Evolutionary conservation across 2,797 vertebrate species (phyloP).

Genomic region (Oreortyx pictus): DNA sequence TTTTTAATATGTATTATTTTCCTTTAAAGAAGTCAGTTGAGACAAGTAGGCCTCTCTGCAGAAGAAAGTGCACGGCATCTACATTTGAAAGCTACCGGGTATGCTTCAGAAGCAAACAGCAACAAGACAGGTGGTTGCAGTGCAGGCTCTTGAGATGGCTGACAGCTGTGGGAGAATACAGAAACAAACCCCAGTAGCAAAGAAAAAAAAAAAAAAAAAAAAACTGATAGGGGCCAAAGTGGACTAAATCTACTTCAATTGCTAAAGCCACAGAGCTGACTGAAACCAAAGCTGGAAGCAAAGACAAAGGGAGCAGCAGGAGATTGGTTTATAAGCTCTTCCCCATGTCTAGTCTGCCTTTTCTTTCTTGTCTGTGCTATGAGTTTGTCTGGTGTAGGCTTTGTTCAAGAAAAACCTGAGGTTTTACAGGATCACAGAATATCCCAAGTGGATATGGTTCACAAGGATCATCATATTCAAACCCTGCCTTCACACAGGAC

Average conservation of each 20-base stretch:
- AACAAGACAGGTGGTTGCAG: not conserved
- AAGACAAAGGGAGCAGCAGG: conserved; percentile 57
- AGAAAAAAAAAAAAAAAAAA: not conserved
- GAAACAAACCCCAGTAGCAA: not conserved
- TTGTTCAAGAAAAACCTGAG: conserved; percentile 41
- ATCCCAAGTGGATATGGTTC: not conserved
- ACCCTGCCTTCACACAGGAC: not conserved
- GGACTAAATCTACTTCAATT: not conserved
- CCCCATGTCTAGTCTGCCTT: conserved; percentile 27
- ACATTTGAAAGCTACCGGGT: not conserved
- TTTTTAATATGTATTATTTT: not conserved
- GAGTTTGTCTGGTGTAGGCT: conserved; percentile 23
- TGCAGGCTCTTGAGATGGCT: not conserved
- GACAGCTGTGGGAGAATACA: not conserved
- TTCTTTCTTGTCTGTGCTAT: not conserved
- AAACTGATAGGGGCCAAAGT: not conserved
- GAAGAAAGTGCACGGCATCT: not conserved
- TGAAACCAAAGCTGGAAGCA: conserved; percentile 14
- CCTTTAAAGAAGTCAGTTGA: not conserved
- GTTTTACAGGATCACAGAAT: not conserved
- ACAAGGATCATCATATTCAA: not conserved
- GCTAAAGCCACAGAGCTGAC: not conserved
- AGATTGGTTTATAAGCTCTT: conserved; percentile 51
- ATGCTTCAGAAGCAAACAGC: not conserved
- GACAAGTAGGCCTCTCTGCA: not conserved